Evolutionary conservation across 1,140 invertebrate species (phyloP), one percentile per base, ranked within the genome.

Genomic region (Babylonia areolata): DNA sequence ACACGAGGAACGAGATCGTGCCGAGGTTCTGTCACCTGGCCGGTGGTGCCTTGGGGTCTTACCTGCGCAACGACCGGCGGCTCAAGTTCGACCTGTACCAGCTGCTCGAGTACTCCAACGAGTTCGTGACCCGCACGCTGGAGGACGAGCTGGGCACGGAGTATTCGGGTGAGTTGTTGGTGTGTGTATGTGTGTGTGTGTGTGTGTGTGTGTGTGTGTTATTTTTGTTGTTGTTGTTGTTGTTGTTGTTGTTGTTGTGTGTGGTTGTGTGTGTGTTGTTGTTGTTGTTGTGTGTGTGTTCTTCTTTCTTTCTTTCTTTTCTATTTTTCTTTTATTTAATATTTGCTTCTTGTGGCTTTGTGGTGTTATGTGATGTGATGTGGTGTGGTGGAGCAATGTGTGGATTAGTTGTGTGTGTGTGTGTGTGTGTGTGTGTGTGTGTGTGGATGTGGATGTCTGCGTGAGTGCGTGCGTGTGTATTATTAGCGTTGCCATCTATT

Each of bases 1-100:
- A 12, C 37, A 64, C 17, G 15, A 35, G 33, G 40, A 51, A n/a
- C 15, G 69, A 84, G 33, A 75, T 84, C 28, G 82, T 84, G n/a
- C 82, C 69, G 9, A 0, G 35, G 93, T 97, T 96, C 40, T 92
- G 92, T 75, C 89, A 88, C 71, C 83, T 93, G 33, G 90, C 88
- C 12, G 90, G 87, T 35, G 88, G 86, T 54, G 90, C 91, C 3
- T 75, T 91, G 31, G 89, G 89, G 20, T 83, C 86, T 58, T 85
- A 89, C 69, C 88, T 90, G 37, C 94, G 96, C 85, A 89, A 92
- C 35, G 92, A 94, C 37, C 35, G 69, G 64, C 54, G 54, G 5
- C 58, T 64, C 1, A 94, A 95, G 54, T 92, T 90, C 23, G 91
- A 94, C 2, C 87, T 95, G 89, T 95, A 96, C 86, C 82, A 64